Base-by-base conservation (phyloP, 2,888 invertebrate species). In the Netelia inedita region DNA sequence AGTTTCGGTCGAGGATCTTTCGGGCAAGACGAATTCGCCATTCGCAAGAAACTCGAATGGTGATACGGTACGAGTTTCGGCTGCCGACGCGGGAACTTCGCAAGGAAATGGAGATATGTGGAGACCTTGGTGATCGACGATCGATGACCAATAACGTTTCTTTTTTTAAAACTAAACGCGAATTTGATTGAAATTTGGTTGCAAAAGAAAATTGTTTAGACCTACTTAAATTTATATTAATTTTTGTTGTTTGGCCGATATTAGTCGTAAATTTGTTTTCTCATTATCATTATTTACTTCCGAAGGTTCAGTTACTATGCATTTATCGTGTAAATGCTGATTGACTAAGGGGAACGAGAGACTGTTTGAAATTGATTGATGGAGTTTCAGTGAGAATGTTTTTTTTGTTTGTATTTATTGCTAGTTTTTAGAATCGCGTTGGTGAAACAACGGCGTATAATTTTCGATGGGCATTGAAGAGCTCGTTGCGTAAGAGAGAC, bases 121-220 rank as follows among this genome's bases (percentile, higher is more conserved):
- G 95, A 93, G 95, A 78, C 95, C 95, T 1, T 95, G 95, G 95
- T 95, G 90, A 92, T 83, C 1, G 28, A 46, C 46, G 14, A 23
- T 72, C 46, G 23, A 43, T 55, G n/a, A 50, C 19, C 9, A 16
- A 16, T 0, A 23, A 16, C 16, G 43, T 53, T 71, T 71, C 16
- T 28, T 28, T 16, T 50, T 55, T 11, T 3, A 11, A 14, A 14
- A 59, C 72, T 21, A 35, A 75, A 57, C 16, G 8, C 35, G 28
- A 55, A 35, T 8, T 23, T 55, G 3, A 35, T 57, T 50, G n/a
- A 14, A 55, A 43, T 14, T 63, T 6, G 57, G 8, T 35, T 1
- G 19, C 11, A 50, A 41, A 14, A n/a, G 11, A 41, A 2, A 41
- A 23, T 65, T 3, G 11, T 57, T 61, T 41, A 35, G 1, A 46